Evolutionary conservation across 1,140 invertebrate species (phyloP), one percentile per base, ranked within the genome.

Genomic region (Nixonia krombeini): DNA sequence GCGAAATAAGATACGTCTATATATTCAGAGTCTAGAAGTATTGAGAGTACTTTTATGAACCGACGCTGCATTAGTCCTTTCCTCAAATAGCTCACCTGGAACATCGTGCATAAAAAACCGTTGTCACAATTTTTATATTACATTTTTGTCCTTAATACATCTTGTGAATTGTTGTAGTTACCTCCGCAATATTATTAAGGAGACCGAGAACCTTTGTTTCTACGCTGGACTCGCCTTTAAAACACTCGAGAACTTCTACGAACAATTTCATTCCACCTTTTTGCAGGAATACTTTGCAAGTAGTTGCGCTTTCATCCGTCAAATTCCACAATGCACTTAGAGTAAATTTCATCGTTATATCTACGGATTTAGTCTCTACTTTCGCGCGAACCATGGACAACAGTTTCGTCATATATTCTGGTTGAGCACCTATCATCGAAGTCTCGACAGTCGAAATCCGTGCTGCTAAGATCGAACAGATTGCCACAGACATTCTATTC

Each of bases 1-100:
- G 92, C 92, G 81, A 94, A 95, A 79, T 94, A 95, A 69, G 91
- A 92, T 12, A 93, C 91, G 78, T 94, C 93, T 67, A 94, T 93
- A 67, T 91, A 89, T 25, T 87, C 80, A 1, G 91, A 92, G 70
- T 88, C 85, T 33, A 93, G 78, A 13, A 93, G 79, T 47, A 76
- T 86, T 78, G 88, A 88, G 10, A 92, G 83, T 74, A 90, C 87
- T 41, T 83, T 76, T 38, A 93, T 86, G 73, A 93, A 91, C 9
- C 87, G 79, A 40, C 89, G 86, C 56, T 89, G 85, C 87, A 93
- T 89, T 18, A 94, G 81, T 28, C 84, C 79, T 28, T 85, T 75
- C 38, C 91, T 78, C 12, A 93, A 76, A 51, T 79, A 67, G 18
- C 63, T 73, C 23, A 85, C 81, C 84, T 85, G 29, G 0, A 59